Base-by-base conservation (phyloP, 2,888 invertebrate genomes). In the Xanthorhoe spadicearia region DNA sequence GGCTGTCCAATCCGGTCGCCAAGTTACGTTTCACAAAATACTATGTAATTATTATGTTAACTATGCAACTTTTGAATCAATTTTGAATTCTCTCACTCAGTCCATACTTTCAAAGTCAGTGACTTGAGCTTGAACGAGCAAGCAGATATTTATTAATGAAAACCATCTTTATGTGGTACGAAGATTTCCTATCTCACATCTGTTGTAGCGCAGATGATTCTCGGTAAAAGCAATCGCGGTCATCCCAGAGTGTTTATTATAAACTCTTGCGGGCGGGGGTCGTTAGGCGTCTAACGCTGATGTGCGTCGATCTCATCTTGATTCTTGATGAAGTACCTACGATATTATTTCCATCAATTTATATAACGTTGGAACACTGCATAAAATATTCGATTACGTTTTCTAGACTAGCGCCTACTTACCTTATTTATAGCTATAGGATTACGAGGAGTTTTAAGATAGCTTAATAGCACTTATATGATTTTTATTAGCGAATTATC, bases 281-380 rank as follows among this genome's bases (percentile, higher is more conserved):
- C 78, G 81, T 83, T 82, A 82, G 75, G 78, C 71, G 61, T 74
- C 74, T 75, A 77, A 80, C 76, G 72, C 77, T 77, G 81, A 80
- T 81, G 74, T 75, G 77, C 76, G 59, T 62, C 50, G 23, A 23
- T 23, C 23, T 61, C 52, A 55, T 53, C 76, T 77, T 76, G 72
- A 76, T 73, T 69, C 64, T 70, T 59, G 69, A 75, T 68, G 66
- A 57, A 60, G 53, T 38, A 43, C 18, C 7, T 52, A 6, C 19
- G 10, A 2, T 35, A 13, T 32, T n/a, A 61, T 55, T 17, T 17
- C 5, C 53, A 49, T 51, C 48, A 48, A 48, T 17, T 48, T 49
- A 55, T 28, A 46, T 7, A 56, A 46, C 17, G 52, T 60, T 52
- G 23, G 28, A 17, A 35, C 9, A 53, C 7, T 35, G 15, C n/a